Conservation (phyloP, 2,888 invertebrate genomes). For the Mystacides longicornis region DNA sequence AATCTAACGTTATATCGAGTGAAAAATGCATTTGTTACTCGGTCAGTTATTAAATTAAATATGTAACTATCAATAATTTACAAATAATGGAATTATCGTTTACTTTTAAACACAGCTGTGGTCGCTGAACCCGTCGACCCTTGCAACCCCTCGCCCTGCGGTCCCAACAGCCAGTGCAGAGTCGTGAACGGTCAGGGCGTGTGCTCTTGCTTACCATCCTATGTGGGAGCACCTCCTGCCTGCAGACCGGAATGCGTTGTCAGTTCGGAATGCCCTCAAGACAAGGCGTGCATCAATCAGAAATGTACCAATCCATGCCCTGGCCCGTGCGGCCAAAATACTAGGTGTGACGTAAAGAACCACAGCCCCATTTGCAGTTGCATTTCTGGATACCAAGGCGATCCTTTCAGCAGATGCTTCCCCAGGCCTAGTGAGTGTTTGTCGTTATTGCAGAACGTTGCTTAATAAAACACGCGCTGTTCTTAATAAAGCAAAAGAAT, state of each 20-base stretch:
- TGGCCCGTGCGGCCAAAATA: slow-evolving; percentile 71
- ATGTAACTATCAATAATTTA: background rate
- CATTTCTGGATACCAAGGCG: slow-evolving; percentile 68
- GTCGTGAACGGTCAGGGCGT: slow-evolving; percentile 74
- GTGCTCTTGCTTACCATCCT: slow-evolving; percentile 78
- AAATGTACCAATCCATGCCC: slow-evolving; percentile 71
- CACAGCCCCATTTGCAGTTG: slow-evolving; percentile 81
- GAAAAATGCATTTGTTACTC: background rate
- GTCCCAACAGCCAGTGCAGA: slow-evolving; percentile 80
- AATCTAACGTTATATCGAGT: background rate
- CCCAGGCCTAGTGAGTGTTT: slow-evolving; percentile 54
- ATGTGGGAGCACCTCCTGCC: slow-evolving; percentile 78
- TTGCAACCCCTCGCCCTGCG: slow-evolving; percentile 80
- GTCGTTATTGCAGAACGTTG: too few relatives aligned
- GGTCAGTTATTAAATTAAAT: background rate
- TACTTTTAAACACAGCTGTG: slow-evolving; percentile 32
- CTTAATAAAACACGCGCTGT: background rate
- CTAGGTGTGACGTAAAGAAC: slow-evolving; percentile 71
- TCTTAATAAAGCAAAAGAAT: background rate
- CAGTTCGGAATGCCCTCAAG: slow-evolving; percentile 70
- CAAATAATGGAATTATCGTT: background rate
- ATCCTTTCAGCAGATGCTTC: slow-evolving; percentile 69
- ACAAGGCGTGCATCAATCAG: slow-evolving; percentile 69
- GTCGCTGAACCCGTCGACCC: slow-evolving; percentile 43
- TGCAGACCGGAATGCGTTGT: slow-evolving; percentile 75